These are phyloP conservation scores for Kryptopterus vitreolus DNA, from an alignment of 2,797 vertebrate species.

Conservation along the genomic window DNA sequence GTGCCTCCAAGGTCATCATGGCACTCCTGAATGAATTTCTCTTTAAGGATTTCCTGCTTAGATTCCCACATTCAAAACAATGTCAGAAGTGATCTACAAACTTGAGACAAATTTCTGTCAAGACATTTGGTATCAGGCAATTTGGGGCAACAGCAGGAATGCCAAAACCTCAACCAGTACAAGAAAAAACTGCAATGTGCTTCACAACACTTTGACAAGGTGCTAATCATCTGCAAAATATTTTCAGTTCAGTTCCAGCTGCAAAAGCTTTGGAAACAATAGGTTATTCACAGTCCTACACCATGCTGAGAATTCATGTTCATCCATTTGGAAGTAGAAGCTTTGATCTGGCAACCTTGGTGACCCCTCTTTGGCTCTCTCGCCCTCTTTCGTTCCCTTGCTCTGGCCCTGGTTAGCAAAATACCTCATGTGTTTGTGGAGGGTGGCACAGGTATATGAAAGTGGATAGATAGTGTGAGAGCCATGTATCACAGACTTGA, in stretches of 20 bases:
- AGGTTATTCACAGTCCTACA: not conserved
- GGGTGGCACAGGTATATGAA: slow-evolving; percentile 66
- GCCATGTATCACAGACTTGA: slow-evolving; percentile 25
- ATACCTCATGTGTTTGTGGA: slow-evolving; percentile 70
- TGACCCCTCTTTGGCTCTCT: slow-evolving; percentile 24
- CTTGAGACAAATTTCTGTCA: not conserved
- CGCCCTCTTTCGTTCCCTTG: slow-evolving; percentile 10
- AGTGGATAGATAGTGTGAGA: slow-evolving; percentile 54
- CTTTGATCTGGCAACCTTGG: slow-evolving; percentile 43
- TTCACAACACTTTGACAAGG: not conserved
- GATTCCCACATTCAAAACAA: slow-evolving; percentile 27
- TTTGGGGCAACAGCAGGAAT: not conserved
- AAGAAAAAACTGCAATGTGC: not conserved
- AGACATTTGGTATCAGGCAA: not conserved
- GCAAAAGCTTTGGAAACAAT: slow-evolving; percentile 28
- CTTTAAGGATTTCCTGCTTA: slow-evolving; percentile 18
- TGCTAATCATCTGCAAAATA: not conserved
- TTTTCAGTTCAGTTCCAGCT: not conserved
- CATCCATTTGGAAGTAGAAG: not conserved
- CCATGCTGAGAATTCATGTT: slow-evolving; percentile 17
- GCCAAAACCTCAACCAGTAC: not conserved
- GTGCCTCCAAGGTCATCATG: not conserved
- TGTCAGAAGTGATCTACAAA: not conserved
- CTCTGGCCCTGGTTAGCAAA: slow-evolving; percentile 52
- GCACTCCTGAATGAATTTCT: slow-evolving; percentile 24